Percentiles rank a stretch among this genome's conserved stretches.
Conservation (phyloP, 2,888 invertebrate species). For the Temnothorax unifasciatus region DNA sequence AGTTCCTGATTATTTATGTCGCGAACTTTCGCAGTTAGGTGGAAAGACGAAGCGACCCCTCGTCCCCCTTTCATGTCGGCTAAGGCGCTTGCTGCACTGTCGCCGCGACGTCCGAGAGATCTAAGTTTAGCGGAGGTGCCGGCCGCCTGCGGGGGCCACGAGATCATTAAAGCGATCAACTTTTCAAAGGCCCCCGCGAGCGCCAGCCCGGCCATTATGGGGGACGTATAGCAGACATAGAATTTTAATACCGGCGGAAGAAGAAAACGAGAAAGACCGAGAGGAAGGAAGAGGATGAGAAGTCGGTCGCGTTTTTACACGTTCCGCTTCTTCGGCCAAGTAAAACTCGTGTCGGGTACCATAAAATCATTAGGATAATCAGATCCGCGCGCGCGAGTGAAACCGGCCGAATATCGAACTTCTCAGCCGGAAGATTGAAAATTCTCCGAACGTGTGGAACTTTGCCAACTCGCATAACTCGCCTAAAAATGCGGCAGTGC, state of each 20-base stretch:
- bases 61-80: background rate
- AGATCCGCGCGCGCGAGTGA: conserved; percentile 32
- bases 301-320: conserved; percentile 44
- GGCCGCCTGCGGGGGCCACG: conserved; percentile 35
- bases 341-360: conserved; percentile 25
- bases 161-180: conserved; percentile 55
- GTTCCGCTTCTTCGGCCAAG: conserved; percentile 24
- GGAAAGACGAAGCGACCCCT: background rate
- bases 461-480: conserved; percentile 48
- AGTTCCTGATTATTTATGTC: conserved; percentile 46
- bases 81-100: conserved; percentile 48
- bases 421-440: conserved; percentile 51
- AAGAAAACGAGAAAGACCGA: background rate
- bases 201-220: conserved; percentile 50
- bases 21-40: conserved; percentile 49
- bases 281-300: background rate
- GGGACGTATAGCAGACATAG: conserved; percentile 49
- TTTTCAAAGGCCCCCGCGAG: conserved; percentile 52
- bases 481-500: conserved; percentile 25
- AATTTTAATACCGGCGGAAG: conserved; percentile 47
- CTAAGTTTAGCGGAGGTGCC: conserved; percentile 50
- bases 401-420: conserved; percentile 50
- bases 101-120: conserved; percentile 52
- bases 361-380: conserved; percentile 56
- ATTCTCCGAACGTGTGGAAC: conserved; percentile 51